Conservation (phyloP, 2,797 vertebrate species). For the Sebastes nivosus region DNA sequence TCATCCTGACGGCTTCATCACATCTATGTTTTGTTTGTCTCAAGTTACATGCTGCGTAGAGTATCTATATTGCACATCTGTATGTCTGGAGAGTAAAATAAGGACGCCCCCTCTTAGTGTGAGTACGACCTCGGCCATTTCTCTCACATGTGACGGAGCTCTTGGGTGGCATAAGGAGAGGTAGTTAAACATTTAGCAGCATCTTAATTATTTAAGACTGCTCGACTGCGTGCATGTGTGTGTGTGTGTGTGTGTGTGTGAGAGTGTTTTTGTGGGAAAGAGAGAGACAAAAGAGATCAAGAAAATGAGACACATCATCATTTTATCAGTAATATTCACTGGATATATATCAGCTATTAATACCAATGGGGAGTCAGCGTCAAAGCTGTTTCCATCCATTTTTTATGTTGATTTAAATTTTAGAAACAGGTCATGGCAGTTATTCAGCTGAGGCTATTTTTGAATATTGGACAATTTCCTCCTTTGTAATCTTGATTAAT, state of each 20-base stretch:
- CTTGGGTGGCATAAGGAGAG: slow-evolving; percentile 36
- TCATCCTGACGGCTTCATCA: slow-evolving; percentile 10
- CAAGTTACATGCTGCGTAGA: neutral
- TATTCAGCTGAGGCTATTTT: neutral
- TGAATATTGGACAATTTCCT: neutral
- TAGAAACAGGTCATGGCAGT: slow-evolving; percentile 4
- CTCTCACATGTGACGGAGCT: slow-evolving; percentile 34
- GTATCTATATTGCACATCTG: neutral
- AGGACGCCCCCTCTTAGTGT: neutral
- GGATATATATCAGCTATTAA: neutral
- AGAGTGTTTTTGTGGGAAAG: neutral
- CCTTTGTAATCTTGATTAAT: neutral
- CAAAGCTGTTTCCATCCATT: slow-evolving; percentile 2
- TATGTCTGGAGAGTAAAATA: neutral
- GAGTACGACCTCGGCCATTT: neutral
- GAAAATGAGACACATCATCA: slow-evolving; percentile 3
- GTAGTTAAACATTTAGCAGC: slow-evolving; percentile 61
- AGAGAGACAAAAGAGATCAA: neutral
- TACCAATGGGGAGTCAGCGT: neutral
- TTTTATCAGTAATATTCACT: neutral
- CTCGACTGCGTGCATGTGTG: neutral
- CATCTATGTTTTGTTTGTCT: slow-evolving; percentile 4
- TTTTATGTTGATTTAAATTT: slow-evolving; percentile 36
- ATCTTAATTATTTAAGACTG: slow-evolving; percentile 61
- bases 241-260: neutral